Evolutionary conservation across 2,797 vertebrate species (phyloP).

Genomic region (Dermochelys coriacea): DNA sequence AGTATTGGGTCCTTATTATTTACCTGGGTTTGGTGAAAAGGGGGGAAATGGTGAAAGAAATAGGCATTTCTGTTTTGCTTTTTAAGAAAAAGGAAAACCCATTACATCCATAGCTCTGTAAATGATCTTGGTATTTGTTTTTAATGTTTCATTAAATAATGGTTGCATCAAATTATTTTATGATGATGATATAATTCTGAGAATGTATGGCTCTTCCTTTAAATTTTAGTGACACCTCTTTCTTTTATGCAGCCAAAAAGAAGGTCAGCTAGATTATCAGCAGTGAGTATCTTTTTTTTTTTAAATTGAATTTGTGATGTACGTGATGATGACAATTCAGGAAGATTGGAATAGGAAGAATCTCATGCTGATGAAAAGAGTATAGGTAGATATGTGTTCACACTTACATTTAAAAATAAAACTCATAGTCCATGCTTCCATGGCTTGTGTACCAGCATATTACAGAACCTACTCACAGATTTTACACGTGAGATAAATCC

Average conservation of each 20-base stretch:
- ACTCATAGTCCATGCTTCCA: fast-evolving
- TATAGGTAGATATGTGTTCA: neutral
- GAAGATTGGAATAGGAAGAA: neutral
- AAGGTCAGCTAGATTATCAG: constrained; percentile 93
- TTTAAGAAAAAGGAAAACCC: fast-evolving
- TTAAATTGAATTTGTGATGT: fast-evolving
- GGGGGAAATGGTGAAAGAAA: fast-evolving
- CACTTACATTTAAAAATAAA: neutral
- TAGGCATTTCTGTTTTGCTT: neutral
- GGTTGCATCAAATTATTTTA: fast-evolving
- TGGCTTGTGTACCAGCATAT: fast-evolving
- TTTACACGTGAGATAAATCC: fast-evolving
- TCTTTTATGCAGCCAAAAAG: constrained; percentile 89
- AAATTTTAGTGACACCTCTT: constrained; percentile 35
- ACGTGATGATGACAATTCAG: neutral
- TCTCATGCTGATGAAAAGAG: fast-evolving
- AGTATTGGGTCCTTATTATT: fast-evolving
- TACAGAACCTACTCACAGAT: fast-evolving
- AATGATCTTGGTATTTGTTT: fast-evolving
- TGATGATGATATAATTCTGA: neutral
- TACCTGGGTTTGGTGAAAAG: fast-evolving
- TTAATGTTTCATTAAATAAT: fast-evolving
- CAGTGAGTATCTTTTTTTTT: constrained; percentile 84
- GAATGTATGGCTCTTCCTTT: neutral
- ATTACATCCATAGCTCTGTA: fast-evolving